Evolutionary conservation across 2,797 vertebrate species (phyloP).

Genomic region (Hemitrygon akajei): DNA sequence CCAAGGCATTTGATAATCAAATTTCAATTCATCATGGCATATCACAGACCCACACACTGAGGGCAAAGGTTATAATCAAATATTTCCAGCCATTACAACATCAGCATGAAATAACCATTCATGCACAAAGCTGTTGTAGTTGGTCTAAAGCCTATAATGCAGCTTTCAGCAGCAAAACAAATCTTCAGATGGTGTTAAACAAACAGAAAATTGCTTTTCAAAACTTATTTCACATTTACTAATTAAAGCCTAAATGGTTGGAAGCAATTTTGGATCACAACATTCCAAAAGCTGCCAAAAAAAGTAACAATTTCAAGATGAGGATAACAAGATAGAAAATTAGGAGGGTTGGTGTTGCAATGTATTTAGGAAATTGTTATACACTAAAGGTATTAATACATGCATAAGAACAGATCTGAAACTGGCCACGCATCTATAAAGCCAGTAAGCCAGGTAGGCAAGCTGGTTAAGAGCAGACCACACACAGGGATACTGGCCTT

Average conservation of each 20-base stretch:
- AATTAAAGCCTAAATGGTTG: not conserved
- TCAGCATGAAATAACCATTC: not conserved
- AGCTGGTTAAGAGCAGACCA: too few relatives aligned
- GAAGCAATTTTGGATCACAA: not conserved
- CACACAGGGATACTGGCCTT: too few relatives aligned
- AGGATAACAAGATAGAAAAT: not conserved
- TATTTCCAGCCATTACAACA: not conserved
- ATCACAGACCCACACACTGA: not conserved
- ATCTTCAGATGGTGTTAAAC: not conserved
- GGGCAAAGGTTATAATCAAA: not conserved
- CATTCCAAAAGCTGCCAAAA: not conserved
- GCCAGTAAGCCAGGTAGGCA: too few relatives aligned
- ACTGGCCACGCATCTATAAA: too few relatives aligned
- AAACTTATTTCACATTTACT: not conserved
- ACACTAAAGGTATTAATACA: too few relatives aligned
- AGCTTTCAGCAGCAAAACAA: not conserved
- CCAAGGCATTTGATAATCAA: not conserved
- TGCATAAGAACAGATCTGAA: too few relatives aligned
- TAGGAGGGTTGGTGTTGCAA: not conserved
- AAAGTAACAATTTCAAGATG: not conserved
- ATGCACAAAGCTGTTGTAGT: not conserved
- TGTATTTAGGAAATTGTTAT: too few relatives aligned
- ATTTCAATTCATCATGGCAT: not conserved
- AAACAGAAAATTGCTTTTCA: not conserved
- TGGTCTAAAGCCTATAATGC: not conserved